Evolutionary conservation across 2,113 vertebrate genomes (phyloP), one percentile per base, ranked within the genome.

Genomic region (Hemicordylus capensis): DNA sequence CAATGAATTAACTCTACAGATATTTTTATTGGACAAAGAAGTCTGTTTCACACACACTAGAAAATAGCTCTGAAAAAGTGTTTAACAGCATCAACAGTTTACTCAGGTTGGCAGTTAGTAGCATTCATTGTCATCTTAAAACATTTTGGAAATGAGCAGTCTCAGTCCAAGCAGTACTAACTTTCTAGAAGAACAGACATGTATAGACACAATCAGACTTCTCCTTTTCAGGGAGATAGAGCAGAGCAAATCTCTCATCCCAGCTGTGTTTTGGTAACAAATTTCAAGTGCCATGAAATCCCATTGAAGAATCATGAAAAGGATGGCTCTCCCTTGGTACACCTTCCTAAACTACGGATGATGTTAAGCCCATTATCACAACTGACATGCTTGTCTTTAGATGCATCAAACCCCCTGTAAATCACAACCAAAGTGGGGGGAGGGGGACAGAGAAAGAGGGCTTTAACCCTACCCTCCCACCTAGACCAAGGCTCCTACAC

Each of bases 11-110:
- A 85, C 56, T 22, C 67, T 48, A 61, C 46, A 87, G 17, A 46
- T 34, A 80, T 26, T 85, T 83, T 83, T 73, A 77, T 58, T 86
- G 83, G 70, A 51, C 14, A 48, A 48, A 63, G 87, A 69, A 84
- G 61, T 78, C n/a, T n/a, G 56, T 51, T 51, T 54, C 39, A 58
- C 31, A 39, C 2, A n/a, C 64, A 87, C 85, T 37, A 48, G 67
- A 85, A 0, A 0, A 78, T 82, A 61, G 83, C 67, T 24, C 12
- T 22, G 70, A 82, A n/a, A 51, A 15, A 64, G 12, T 56, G 44
- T 28, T 64, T 73, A 63, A 39, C n/a, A 76, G 63, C 24, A 75
- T 64, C 63, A 59, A 17, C 39, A 69, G 54, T 39, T 91, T 81
- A 83, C 69, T 83, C 74, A 48, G 26, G 54, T 28, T 2, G 26